A percentile compares a stretch with the other conserved stretches of the same genome.
phyloP scores from a whole-genome alignment of 2,797 vertebrate species.

The Rachycentron canadum region DNA sequence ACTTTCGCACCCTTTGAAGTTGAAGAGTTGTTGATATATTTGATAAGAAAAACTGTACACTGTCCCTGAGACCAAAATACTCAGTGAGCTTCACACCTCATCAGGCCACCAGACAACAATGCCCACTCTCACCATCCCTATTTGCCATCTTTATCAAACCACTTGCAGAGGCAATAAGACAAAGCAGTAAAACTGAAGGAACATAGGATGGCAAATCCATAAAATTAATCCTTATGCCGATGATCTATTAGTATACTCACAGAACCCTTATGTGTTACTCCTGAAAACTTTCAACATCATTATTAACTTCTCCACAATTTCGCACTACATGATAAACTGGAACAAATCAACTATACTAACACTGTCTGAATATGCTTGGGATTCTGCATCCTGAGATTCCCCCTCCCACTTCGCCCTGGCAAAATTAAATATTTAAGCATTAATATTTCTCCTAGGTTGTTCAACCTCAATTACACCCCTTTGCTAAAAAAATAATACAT shows the following conservation, averaged over 20 bases:
- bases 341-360: not conserved
- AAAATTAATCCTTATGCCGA: not conserved
- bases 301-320: too few relatives aligned
- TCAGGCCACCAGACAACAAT: not conserved
- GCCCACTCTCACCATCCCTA: too few relatives aligned
- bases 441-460: not conserved
- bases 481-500: not conserved
- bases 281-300: too few relatives aligned
- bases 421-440: not conserved
- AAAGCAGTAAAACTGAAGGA: not conserved
- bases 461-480: not conserved
- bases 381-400: not conserved
- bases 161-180: not conserved
- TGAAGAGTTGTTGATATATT: too few relatives aligned
- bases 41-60: too few relatives aligned
- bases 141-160: not conserved
- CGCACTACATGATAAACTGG: not conserved
- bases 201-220: too few relatives aligned
- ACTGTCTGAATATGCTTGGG: not conserved
- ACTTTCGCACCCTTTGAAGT: too few relatives aligned
- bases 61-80: too few relatives aligned
- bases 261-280: not conserved
- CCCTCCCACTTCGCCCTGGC: not conserved
- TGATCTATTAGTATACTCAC: not conserved
- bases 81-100: too few relatives aligned